phyloP scores from a whole-genome alignment of 2,888 invertebrate species.

The Ophraella communa region DNA sequence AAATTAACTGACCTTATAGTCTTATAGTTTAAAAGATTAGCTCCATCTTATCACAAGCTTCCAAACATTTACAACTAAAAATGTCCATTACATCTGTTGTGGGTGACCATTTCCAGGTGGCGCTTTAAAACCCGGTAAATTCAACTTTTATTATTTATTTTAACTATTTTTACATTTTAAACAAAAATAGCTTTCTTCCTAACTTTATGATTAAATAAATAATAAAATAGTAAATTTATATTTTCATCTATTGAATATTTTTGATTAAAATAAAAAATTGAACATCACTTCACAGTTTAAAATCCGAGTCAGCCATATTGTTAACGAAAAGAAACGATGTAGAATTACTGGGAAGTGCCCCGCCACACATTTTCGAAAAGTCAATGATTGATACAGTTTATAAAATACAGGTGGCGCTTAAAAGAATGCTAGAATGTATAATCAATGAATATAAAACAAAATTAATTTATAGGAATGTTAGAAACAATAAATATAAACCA shows the following conservation, averaged over 20 bases:
- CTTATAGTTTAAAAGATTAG: constrained; percentile 58
- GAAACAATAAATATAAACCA: not conserved
- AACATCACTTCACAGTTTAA: not conserved
- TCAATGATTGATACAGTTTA: constrained; percentile 30
- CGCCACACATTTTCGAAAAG: constrained; percentile 25
- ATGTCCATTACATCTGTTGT: constrained; percentile 23
- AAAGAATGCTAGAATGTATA: too few relatives aligned
- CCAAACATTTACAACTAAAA: constrained; percentile 53
- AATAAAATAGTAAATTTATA: not conserved
- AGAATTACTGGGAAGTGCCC: constrained; percentile 25
- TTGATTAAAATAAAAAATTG: not conserved
- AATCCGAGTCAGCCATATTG: constrained; percentile 7
- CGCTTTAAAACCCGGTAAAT: constrained; percentile 37
- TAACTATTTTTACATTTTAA: not conserved
- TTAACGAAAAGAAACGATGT: constrained; percentile 11
- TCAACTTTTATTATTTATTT: constrained; percentile 1
- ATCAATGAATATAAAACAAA: not conserved
- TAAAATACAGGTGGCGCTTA: constrained; percentile 27
- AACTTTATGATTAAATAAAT: not conserved
- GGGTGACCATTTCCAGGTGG: constrained; percentile 39
- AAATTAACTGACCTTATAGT: constrained; percentile 59
- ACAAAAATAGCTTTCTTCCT: not conserved
- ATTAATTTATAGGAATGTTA: not conserved
- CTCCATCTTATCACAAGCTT: constrained; percentile 59
- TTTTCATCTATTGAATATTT: not conserved